Evolutionary conservation across 1,140 invertebrate genomes (phyloP).

Genomic region (Augochlora pura): DNA sequence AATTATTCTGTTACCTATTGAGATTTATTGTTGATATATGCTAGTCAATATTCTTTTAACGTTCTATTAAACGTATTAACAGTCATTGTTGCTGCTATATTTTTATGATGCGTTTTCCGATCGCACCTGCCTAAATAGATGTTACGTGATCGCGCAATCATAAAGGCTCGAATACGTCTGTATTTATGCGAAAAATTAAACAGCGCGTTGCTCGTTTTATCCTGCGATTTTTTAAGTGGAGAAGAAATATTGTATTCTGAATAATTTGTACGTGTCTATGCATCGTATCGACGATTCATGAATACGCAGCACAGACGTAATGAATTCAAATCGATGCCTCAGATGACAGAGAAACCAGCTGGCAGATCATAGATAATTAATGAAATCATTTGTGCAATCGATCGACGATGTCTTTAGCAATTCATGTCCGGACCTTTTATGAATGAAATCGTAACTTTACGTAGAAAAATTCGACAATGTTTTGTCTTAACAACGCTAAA

Average conservation of each 20-base stretch:
- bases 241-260: background rate
- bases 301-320: constrained; percentile 4
- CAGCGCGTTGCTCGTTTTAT: background rate
- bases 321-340: background rate
- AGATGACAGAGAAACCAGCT: background rate
- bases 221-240: constrained; percentile 1
- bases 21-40: no score
- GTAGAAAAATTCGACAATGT: no score
- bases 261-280: constrained; percentile 40
- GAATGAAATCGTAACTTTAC: background rate
- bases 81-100: no score
- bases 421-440: background rate
- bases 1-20: no score
- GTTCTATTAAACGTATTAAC: no score
- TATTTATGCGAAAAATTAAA: constrained; percentile 24
- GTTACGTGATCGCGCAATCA: background rate
- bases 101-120: background rate
- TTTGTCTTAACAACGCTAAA: no score
- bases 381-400: background rate
- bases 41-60: no score
- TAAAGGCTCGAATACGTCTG: background rate
- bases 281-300: constrained; percentile 26
- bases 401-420: background rate
- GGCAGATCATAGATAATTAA: background rate
- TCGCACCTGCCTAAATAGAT: background rate